These are phyloP conservation scores for Megalurothrips usitatus DNA, from an alignment of 2,888 invertebrate species.

Conservation along the genomic window DNA sequence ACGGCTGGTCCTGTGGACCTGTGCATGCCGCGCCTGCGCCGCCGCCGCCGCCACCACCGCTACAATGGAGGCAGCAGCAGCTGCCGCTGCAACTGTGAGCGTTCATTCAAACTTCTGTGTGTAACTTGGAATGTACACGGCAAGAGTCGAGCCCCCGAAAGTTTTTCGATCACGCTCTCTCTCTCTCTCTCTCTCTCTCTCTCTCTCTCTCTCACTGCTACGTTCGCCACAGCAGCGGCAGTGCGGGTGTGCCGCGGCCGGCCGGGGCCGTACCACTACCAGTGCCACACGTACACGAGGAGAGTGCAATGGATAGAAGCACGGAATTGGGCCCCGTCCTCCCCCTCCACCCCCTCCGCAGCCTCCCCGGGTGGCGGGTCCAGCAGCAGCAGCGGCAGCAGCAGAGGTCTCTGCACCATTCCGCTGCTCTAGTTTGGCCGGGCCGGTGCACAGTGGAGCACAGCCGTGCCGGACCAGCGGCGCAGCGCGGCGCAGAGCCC, in stretches of 20 bases:
- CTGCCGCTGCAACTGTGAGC: not conserved
- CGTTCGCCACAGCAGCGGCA: too few relatives aligned
- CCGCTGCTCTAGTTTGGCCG: not conserved
- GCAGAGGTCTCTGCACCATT: not conserved
- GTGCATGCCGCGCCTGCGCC: not conserved
- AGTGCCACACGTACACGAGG: not conserved
- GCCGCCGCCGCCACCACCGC: not conserved
- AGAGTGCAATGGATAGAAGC: not conserved
- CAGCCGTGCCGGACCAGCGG: not conserved
- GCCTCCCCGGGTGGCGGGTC: too few relatives aligned
- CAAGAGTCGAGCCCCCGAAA: constrained; percentile 18
- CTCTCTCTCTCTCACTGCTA: too few relatives aligned
- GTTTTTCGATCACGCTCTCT: constrained; percentile 11
- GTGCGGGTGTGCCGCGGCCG: not conserved
- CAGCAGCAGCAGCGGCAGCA: too few relatives aligned
- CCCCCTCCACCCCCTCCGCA: not conserved
- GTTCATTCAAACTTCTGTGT: constrained; percentile 22
- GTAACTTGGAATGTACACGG: constrained; percentile 24
- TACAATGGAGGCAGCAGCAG: not conserved
- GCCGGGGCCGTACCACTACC: not conserved
- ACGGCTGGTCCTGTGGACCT: too few relatives aligned
- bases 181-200: not conserved
- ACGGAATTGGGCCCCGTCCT: not conserved
- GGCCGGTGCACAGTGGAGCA: not conserved
- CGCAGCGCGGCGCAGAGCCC: not conserved